Evolutionary conservation across 23 tunicate species (phyloP), one percentile per base, ranked within the genome.

Genomic region (Phallusia fumigata): DNA sequence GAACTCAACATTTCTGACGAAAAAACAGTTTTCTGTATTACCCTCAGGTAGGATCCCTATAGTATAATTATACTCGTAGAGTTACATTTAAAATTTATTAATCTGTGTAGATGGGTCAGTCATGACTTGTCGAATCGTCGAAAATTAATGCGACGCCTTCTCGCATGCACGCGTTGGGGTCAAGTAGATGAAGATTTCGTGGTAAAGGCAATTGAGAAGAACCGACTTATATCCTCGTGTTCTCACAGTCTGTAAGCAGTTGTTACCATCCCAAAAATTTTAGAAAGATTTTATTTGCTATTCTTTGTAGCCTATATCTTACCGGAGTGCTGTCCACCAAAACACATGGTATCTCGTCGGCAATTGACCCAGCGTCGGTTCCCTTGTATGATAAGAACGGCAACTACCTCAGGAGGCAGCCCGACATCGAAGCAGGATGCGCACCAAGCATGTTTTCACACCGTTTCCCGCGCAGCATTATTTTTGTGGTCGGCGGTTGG

Each of bases 401-500:
- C 69, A 58, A 58, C 69, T 24, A 58, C 28, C 28, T 58, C 2
- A 24, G 28, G 16, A 22, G 3, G 13, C 69, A 58, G 28, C 69
- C 69, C 15, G 69, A 58, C 69, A 24, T 58, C 28, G 69, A 58
- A 75, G 47, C 78, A 10, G 30, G 24, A 34, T 75, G n/a, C 11
- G 78, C 78, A 26, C 78, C 47, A 13, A 33, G 78, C 45, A 75
- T 75, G 47, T 33, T 75, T 34, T 34, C 78, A 75, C 58, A 78
- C 11, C 87, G 98, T 0, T 76, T 72, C 32, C 89, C 93, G 31
- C 89, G 85, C 31, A 81, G 81, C 69, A n/a, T 93, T 0, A 77
- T 93, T 19, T 69, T 93, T 0, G 98, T 93, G 0, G 93, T 93
- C 15, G 98, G 98, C 3, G 98, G 98, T 31, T 93, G 98, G 98